These are phyloP conservation scores for Halocynthia aurantium DNA, from an alignment of 23 tunicate genomes.

Conservation along the genomic window DNA sequence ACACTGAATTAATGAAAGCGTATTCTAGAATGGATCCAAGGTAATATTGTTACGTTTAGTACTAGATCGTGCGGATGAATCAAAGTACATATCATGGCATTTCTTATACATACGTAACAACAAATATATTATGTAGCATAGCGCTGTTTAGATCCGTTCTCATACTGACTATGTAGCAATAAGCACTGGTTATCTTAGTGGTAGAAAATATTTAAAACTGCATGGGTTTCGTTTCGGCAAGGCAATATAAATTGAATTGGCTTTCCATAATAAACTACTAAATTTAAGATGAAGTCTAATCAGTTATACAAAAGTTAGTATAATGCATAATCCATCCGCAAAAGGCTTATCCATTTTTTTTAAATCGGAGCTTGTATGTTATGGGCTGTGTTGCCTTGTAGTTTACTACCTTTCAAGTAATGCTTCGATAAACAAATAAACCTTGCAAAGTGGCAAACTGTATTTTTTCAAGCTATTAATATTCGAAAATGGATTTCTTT, in stretches of 20 bases:
- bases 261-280: neutral
- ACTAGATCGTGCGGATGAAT: neutral
- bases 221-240: neutral
- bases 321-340: too few relatives aligned
- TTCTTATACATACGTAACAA: neutral
- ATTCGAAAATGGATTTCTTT: neutral
- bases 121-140: too few relatives aligned
- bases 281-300: too few relatives aligned
- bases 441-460: too few relatives aligned
- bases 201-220: too few relatives aligned
- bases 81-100: neutral
- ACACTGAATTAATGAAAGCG: conserved; percentile 53
- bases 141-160: neutral
- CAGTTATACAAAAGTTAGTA: too few relatives aligned
- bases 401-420: neutral
- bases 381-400: too few relatives aligned
- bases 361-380: too few relatives aligned
- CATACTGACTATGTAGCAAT: too few relatives aligned
- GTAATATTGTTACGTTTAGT: conserved; percentile 5
- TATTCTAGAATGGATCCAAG: conserved; percentile 66
- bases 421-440: neutral
- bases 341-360: too few relatives aligned
- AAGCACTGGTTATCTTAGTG: too few relatives aligned
- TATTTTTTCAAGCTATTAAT: too few relatives aligned
- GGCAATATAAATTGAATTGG: neutral